Conservation (phyloP, 2,888 invertebrate species). For the Achlya flavicornis region DNA sequence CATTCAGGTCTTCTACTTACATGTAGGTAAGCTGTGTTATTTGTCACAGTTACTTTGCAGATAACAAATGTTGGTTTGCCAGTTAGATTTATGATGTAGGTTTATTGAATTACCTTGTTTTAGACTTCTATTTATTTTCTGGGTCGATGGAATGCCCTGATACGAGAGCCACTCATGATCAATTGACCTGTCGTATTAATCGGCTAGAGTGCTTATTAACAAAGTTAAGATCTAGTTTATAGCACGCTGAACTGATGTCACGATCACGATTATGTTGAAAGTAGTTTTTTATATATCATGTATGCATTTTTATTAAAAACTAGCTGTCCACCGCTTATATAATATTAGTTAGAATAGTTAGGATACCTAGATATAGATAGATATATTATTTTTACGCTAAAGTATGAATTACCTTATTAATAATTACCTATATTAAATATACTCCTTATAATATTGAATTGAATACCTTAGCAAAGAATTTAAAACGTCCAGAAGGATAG, state of each 20-base stretch:
- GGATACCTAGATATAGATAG: too few relatives aligned
- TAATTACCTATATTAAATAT: too few relatives aligned
- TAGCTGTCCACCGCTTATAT: too few relatives aligned
- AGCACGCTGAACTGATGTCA: constrained; percentile 21
- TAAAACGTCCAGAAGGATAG: too few relatives aligned
- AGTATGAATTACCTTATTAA: too few relatives aligned
- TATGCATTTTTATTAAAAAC: too few relatives aligned
- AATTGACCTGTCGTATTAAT: constrained; percentile 48
- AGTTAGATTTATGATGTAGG: constrained; percentile 38
- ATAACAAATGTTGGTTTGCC: constrained; percentile 29
- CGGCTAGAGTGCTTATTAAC: constrained; percentile 42
- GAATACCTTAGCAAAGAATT: too few relatives aligned
- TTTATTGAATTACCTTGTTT: constrained; percentile 35
- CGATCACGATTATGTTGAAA: background rate
- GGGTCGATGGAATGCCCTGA: constrained; percentile 29
- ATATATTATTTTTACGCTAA: too few relatives aligned
- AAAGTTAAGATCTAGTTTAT: constrained; percentile 38
- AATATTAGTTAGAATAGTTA: too few relatives aligned
- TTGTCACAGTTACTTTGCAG: constrained; percentile 37
- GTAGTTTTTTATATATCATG: background rate
- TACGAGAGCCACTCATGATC: constrained; percentile 41
- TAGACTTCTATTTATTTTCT: constrained; percentile 29
- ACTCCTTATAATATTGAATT: too few relatives aligned
- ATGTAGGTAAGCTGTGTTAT: constrained; percentile 24
- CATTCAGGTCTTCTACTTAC: background rate